These are phyloP conservation scores for Chelidonichthys spinosus DNA, from an alignment of 2,797 vertebrate species.

Conservation along the genomic window DNA sequence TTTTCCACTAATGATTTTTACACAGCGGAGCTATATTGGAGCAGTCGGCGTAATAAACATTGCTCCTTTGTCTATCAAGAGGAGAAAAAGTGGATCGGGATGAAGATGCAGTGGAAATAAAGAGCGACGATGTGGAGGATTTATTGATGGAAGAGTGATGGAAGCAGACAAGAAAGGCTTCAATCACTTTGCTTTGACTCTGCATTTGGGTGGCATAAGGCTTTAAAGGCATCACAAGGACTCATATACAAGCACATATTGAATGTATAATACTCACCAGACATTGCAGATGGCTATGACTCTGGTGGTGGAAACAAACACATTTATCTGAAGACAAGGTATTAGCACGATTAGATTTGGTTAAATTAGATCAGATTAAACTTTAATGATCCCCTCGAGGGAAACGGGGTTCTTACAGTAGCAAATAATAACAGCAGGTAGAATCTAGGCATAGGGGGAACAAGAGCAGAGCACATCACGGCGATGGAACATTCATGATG, in stretches of 20 bases:
- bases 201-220: no score
- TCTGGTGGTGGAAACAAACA: constrained; percentile 6
- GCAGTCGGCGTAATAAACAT: constrained; percentile 59
- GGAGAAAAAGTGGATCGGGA: neutral
- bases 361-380: constrained; percentile 33
- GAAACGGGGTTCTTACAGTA: constrained; percentile 1
- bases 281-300: neutral
- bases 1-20: constrained; percentile 70
- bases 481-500: constrained; percentile 23
- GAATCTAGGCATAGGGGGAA: neutral
- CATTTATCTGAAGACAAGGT: constrained; percentile 23
- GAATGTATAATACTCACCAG: neutral
- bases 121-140: constrained; percentile 1
- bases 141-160: constrained; percentile 6
- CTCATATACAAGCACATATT: neutral
- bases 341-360: constrained; percentile 26
- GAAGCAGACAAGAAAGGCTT: neutral
- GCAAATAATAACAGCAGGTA: constrained; percentile 26
- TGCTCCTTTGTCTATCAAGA: constrained; percentile 58
- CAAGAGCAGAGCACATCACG: neutral
- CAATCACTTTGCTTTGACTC: neutral
- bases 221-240: neutral
- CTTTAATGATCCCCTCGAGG: constrained; percentile 3
- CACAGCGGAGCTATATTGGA: constrained; percentile 66
- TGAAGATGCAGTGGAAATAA: constrained; percentile 30